A percentile compares a stretch with the other conserved stretches of the same genome.
These are phyloP conservation scores for Eupithecia insigniata DNA, from an alignment of 2,888 invertebrate genomes.

Conservation along the genomic window DNA sequence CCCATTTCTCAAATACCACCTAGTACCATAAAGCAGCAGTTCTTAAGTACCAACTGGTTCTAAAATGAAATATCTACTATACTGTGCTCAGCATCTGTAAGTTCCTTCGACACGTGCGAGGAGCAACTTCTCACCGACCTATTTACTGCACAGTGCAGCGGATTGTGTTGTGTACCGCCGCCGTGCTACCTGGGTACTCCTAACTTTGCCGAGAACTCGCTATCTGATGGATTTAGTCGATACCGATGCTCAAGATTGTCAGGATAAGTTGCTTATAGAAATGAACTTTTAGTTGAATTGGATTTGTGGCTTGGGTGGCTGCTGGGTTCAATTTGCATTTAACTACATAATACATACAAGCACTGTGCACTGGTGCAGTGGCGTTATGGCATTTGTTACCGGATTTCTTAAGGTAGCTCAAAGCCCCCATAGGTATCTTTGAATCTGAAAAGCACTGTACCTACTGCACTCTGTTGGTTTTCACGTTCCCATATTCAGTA, in stretches of 20 bases:
- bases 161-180: slow-evolving; percentile 41
- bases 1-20: neutral
- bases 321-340: neutral
- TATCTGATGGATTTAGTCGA: slow-evolving; percentile 55
- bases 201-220: slow-evolving; percentile 49
- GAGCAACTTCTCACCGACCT: slow-evolving; percentile 61
- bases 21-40: neutral
- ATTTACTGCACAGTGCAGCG: slow-evolving; percentile 56
- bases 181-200: slow-evolving; percentile 47
- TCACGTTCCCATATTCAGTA: neutral
- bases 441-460: neutral
- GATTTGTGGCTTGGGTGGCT: slow-evolving; percentile 8
- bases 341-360: neutral
- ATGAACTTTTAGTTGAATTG: slow-evolving; percentile 18
- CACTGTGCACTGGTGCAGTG: neutral
- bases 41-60: neutral
- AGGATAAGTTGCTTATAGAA: slow-evolving; percentile 19
- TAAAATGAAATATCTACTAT: slow-evolving; percentile 43
- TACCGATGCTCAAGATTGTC: slow-evolving; percentile 43
- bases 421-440: neutral
- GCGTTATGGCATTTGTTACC: too few relatives aligned
- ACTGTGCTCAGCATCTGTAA: slow-evolving; percentile 50
- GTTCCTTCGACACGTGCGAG: slow-evolving; percentile 52
- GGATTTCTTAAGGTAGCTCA: neutral
- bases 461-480: neutral